Evolutionary conservation across 2,797 vertebrate species (phyloP), one percentile per base, ranked within the genome.

Genomic region (Odontamblyopus rebecca): DNA sequence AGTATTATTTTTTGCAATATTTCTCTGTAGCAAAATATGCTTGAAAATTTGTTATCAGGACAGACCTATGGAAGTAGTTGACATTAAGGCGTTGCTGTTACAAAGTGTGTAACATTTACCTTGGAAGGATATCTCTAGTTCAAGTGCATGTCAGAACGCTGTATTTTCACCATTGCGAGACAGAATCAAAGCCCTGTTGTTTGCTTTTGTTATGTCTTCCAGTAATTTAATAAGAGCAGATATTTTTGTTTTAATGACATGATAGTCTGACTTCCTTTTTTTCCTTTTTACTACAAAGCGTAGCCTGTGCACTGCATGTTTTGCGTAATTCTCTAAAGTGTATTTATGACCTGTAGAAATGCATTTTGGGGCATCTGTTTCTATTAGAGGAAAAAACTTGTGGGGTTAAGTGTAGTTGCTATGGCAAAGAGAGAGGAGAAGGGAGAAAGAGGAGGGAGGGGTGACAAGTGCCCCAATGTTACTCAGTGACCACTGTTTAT

Each of bases 381-480:
- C 68, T 19, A 23, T 19, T 53, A 72, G 70, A 75, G 18, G 65
- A 66, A 71, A 66, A 75, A 73, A 61, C 13, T 71, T 66, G n/a
- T 16, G 5, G 18, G 68, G 19, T 30, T 50, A 76, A 69, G 48
- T 67, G 74, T 67, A 71, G 80, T 86, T 89, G 64, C 80, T 77
- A 83, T 86, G 80, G 82, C 59, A 60, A 76, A 50, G 41, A 73
- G 70, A 67, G 35, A 51, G 32, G 27, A 79, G 29, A 63, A 69
- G 67, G 35, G 63, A 44, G 30, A 70, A 61, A 71, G 41, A n/a
- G 16, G 51, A 7, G 1, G 2, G 19, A n/a, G 19, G 79, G 73
- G 80, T 83, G 77, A 86, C 75, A 84, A 75, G 67, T 78, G 70
- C 70, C 74, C 83, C 75, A 83, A 88, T 86, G 77, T 78, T 73